Conservation (phyloP, 2,797 vertebrate genomes). For the Malurus leucopterus region DNA sequence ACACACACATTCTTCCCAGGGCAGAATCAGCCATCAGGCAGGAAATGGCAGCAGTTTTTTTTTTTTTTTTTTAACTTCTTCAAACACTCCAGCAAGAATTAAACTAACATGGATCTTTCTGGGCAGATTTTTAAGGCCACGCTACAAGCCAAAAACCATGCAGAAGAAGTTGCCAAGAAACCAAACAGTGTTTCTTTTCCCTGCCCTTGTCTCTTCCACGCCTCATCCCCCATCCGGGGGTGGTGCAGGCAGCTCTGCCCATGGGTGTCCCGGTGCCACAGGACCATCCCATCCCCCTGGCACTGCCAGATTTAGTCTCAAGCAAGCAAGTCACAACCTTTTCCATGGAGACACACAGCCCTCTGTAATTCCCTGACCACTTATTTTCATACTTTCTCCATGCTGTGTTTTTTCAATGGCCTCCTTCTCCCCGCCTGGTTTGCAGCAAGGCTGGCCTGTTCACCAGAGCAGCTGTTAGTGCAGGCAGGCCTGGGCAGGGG, state of each 20-base stretch:
- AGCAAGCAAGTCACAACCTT: background rate
- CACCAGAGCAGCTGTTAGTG: background rate
- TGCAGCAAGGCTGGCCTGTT: background rate
- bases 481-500: background rate
- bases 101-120: conserved; percentile 23
- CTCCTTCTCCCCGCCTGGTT: background rate
- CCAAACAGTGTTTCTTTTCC: background rate
- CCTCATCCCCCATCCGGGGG: background rate
- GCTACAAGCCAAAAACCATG: background rate
- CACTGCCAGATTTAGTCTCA: background rate
- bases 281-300: background rate
- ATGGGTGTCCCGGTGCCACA: accelerated
- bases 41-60: conserved; percentile 21
- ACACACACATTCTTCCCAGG: conserved; percentile 26
- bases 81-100: conserved; percentile 29
- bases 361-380: conserved; percentile 39
- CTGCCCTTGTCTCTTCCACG: background rate
- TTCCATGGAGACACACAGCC: background rate
- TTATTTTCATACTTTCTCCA: conserved; percentile 29
- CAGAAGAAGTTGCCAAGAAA: background rate
- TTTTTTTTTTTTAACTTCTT: background rate
- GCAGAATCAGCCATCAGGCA: conserved; percentile 38
- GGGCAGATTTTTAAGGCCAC: background rate
- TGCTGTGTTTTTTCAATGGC: background rate
- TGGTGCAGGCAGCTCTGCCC: background rate